Base-by-base conservation (phyloP, 2,113 vertebrate species). In the Spea bombifrons region DNA sequence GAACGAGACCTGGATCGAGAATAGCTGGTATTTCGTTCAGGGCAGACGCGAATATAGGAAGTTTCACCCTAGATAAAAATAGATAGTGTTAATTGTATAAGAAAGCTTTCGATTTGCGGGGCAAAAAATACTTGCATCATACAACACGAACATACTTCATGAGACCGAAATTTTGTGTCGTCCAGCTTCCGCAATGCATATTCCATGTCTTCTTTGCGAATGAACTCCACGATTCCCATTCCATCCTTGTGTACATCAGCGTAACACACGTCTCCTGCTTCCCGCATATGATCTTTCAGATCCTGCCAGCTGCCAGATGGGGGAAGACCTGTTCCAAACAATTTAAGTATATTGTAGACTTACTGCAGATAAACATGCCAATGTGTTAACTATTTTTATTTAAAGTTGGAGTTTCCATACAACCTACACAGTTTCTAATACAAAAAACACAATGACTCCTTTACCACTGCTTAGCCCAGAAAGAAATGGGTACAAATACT, bases 251-350 rank as follows among this genome's bases (percentile, higher is more conserved):
- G 91, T 77, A 94, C 93, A 17, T 95, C 93, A 75, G 94, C 92
- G 47, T 93, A 95, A 83, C 93, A 95, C 83, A 94, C 93, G 13
- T 94, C 94, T 69, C 93, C 94, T 43, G 94, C 93, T 84, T 94
- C 93, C 48, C 94, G 88, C 92, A 89, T 92, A 57, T 94, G 94
- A 87, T 95, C 93, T 85, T 96, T 95, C 85, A 95, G 90, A 88
- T 96, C 95, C 87, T 96, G 95, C 95, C 95, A 96, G 85, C 94
- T 97, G 78, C 92, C 95, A 73, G 91, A 91, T 0, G 92, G 92
- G 72, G 92, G 92, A 84, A 95, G 90, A 17, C 94, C 93, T 94
- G 80, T 76, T 84, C 71, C 9, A 3, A 50, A 70, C 3, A 30
- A 49, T 30, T 30, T 30, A 30, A 30, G 30, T 30, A 30, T 30